Evolutionary conservation across 1,140 invertebrate genomes (phyloP), one percentile per base, ranked within the genome.

Genomic region (Drosophila elegans): DNA sequence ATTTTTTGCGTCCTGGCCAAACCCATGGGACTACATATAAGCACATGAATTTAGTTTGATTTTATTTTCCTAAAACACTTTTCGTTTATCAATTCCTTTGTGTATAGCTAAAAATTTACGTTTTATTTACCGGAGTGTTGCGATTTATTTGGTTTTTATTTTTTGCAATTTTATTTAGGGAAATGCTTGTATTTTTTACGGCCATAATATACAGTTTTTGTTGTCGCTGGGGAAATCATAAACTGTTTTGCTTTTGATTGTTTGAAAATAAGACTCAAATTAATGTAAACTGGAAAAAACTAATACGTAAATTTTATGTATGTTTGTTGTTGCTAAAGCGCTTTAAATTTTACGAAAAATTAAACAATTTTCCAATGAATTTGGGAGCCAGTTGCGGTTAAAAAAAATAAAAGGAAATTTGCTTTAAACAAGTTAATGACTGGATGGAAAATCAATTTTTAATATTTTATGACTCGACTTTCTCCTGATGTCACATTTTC

Each of bases 401-500:
- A 9, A 5, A 44, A n/a, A 13, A 12, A 29, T 13, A 9, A n/a
- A 34, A 5, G 11, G 6, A 25, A 59, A 71, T 34, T 46, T 34
- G 45, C 29, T 66, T 55, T 75, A 80, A 75, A 60, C 63, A 90
- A 90, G 45, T 90, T 90, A 90, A 90, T 90, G 85, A 83, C 81
- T 80, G 48, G 86, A 76, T 72, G 41, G 73, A 82, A 85, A 90
- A 85, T 90, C 85, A 90, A 90, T 90, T 90, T 82, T 68, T 62
- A 69, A 74, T 76, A 74, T 80, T 80, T 85, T 82, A 90, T 69
- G 75, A 76, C 54, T 27, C 34, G 48, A 76, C 75, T 72, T 83
- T 79, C 41, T 36, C 13, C 21, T 29, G 61, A 32, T 66, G 60
- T 49, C 63, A 57, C 56, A 82, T 82, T 81, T 62, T 62, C 41